phyloP scores from a whole-genome alignment of 2,113 vertebrate species.

The Microtus pennsylvanicus region DNA sequence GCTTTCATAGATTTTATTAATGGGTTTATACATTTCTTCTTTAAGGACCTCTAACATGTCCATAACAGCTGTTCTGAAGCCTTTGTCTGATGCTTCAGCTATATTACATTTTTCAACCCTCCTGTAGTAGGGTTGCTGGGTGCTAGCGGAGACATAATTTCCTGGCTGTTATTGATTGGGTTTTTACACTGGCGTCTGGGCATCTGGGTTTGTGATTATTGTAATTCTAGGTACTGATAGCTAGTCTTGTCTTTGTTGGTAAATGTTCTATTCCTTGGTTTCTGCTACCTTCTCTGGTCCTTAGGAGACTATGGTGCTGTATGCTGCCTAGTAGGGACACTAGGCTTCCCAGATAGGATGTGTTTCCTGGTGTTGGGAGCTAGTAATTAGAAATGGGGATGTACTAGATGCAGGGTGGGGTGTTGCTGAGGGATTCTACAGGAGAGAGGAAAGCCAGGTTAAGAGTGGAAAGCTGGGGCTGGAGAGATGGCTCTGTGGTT shows the following conservation, averaged over 20 bases:
- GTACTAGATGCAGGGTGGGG: not conserved
- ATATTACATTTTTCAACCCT: not conserved
- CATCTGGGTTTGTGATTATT: not conserved
- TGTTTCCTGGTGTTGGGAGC: not conserved
- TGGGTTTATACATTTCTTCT: not conserved
- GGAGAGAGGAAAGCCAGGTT: not conserved
- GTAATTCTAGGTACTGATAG: not conserved
- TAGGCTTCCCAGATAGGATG: not conserved
- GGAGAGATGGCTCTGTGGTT: too few species aligned
- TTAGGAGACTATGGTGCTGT: not conserved
- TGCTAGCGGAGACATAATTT: not conserved
- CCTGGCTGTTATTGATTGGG: not conserved
- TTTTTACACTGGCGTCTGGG: not conserved
- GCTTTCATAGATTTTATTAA: not conserved
- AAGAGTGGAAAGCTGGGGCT: too few species aligned
- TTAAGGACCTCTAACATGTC: not conserved
- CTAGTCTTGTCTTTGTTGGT: not conserved
- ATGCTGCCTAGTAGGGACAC: not conserved
- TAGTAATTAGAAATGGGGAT: not conserved
- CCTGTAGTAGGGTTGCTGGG: not conserved
- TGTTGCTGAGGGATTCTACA: not conserved
- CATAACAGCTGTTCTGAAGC: not conserved
- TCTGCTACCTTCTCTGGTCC: not conserved
- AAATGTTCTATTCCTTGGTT: not conserved
- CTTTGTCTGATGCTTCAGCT: not conserved